Evolutionary conservation across 2,113 vertebrate genomes (phyloP).

Genomic region (Riparia riparia): DNA sequence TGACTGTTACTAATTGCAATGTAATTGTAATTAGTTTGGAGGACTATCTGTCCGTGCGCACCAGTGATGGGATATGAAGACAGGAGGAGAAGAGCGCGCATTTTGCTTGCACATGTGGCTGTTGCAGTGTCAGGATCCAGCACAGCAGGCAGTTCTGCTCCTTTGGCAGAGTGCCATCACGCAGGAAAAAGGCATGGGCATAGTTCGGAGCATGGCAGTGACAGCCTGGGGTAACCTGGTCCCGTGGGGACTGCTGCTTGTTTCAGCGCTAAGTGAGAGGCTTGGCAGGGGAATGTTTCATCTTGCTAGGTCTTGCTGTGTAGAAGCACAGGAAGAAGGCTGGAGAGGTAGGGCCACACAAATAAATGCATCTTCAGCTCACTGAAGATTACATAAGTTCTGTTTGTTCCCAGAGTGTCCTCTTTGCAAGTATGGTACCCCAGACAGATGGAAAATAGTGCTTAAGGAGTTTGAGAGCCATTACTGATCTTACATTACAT

Average conservation of each 20-base stretch:
- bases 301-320: not conserved
- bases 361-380: not conserved
- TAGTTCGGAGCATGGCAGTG: not conserved
- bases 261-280: not conserved
- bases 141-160: not conserved
- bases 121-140: not conserved
- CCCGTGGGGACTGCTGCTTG: not conserved
- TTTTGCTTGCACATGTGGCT: not conserved
- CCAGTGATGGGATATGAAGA: not conserved
- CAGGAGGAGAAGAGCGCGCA: not conserved
- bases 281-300: not conserved
- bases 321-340: not conserved
- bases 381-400: not conserved
- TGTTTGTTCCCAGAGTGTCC: not conserved
- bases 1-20: not conserved
- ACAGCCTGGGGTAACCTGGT: not conserved
- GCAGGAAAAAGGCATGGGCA: accelerated
- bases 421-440: not conserved
- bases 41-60: accelerated
- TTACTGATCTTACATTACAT: not conserved
- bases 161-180: not conserved
- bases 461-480: not conserved
- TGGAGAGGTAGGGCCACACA: not conserved
- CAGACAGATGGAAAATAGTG: not conserved
- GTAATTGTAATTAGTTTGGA: not conserved